phyloP scores from a whole-genome alignment of 2,113 vertebrate species.

The Coreoperca whiteheadi region DNA sequence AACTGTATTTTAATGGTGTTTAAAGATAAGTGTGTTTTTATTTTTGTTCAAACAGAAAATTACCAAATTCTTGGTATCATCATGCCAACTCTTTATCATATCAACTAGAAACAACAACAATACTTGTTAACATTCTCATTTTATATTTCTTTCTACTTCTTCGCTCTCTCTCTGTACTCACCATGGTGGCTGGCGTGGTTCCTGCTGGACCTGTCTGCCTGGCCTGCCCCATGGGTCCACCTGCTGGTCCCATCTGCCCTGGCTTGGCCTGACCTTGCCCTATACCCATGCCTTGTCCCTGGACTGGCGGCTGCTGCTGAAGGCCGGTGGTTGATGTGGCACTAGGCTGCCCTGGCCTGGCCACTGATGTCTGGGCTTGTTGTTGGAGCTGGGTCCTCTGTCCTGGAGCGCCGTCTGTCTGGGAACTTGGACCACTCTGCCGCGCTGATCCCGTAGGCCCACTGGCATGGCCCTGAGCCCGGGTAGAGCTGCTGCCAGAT shows the following conservation, averaged over 20 bases:
- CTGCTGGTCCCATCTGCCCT: conserved; percentile 76
- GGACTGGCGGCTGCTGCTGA: conserved; percentile 78
- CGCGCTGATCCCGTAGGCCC: conserved; percentile 71
- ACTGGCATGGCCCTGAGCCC: conserved; percentile 68
- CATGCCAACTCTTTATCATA: neutral
- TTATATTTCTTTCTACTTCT: neutral
- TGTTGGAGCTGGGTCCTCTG: conserved; percentile 84
- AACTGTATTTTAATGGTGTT: neutral
- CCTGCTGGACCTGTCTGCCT: conserved; percentile 74
- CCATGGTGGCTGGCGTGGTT: conserved; percentile 77
- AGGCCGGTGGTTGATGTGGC: conserved; percentile 46
- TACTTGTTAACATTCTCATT: neutral
- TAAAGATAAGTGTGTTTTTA: too few relatives aligned
- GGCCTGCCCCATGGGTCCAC: conserved; percentile 74
- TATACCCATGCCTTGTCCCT: conserved; percentile 75
- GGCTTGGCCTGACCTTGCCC: conserved; percentile 80
- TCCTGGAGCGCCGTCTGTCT: conserved; percentile 71
- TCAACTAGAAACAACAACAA: neutral
- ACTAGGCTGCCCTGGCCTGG: conserved; percentile 77
- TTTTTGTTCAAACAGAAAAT: neutral
- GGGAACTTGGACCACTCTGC: conserved; percentile 76
- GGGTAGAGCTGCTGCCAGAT: conserved; percentile 68
- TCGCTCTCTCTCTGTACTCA: conserved; percentile 73
- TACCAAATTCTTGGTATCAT: neutral
- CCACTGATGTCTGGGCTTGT: conserved; percentile 78